phyloP scores from a whole-genome alignment of 2,113 vertebrate species.

The Poicephalus meyeri region DNA sequence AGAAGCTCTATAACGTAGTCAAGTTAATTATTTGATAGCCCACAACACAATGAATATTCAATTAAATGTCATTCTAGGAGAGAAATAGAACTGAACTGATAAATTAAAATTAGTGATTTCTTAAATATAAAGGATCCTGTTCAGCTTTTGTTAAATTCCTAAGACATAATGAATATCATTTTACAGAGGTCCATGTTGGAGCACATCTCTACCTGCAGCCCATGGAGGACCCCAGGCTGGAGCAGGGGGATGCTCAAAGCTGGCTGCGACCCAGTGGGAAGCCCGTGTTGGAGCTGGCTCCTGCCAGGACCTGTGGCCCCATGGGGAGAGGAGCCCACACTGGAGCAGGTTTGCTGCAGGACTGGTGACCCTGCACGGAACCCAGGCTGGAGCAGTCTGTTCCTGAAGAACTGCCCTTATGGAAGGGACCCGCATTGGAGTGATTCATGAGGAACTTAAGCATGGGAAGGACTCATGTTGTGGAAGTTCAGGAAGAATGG shows the following conservation, averaged over 20 bases:
- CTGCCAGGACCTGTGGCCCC: not conserved
- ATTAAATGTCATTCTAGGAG: not conserved
- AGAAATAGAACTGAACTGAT: not conserved
- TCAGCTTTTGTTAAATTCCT: not conserved
- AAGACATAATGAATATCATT: not conserved
- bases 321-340: not conserved
- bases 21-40: not conserved
- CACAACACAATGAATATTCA: not conserved
- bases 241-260: not conserved
- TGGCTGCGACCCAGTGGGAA: not conserved
- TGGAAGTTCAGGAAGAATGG: not conserved
- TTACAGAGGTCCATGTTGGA: not conserved
- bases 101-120: not conserved
- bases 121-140: not conserved
- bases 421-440: not conserved
- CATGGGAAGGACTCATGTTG: too few relatives aligned
- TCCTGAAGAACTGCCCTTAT: not conserved
- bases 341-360: not conserved
- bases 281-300: not conserved
- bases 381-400: not conserved
- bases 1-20: not conserved
- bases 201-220: not conserved
- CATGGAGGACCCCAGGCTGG: rapidly evolving
- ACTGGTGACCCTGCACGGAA: not conserved
- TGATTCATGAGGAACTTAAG: not conserved